These are phyloP conservation scores for Bombus affinis DNA, from an alignment of 1,140 invertebrate species.

Conservation along the genomic window DNA sequence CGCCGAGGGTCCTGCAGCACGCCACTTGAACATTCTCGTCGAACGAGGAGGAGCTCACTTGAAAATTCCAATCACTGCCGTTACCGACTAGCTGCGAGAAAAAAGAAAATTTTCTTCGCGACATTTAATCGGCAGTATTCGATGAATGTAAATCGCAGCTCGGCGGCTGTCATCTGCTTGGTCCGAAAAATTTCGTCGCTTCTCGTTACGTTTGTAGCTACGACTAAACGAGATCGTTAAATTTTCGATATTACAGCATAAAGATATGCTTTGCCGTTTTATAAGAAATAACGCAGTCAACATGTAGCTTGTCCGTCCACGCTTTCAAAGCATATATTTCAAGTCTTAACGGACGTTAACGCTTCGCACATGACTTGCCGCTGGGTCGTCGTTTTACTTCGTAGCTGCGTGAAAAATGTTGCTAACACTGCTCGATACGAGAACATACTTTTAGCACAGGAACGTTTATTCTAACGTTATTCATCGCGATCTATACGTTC, in stretches of 20 bases:
- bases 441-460: too few relatives aligned
- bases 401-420: neutral
- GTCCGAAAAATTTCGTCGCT: conserved; percentile 11
- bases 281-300: neutral
- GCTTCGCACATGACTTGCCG: too few relatives aligned
- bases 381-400: too few relatives aligned
- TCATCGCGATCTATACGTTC: too few relatives aligned
- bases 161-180: neutral
- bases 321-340: neutral
- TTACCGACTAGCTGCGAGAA: conserved; percentile 22
- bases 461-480: too few relatives aligned
- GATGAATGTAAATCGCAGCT: conserved; percentile 39
- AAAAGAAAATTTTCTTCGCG: conserved; percentile 55
- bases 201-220: neutral
- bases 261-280: neutral
- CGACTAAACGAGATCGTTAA: neutral
- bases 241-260: neutral
- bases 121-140: conserved; percentile 55
- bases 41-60: conserved; percentile 45
- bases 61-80: conserved; percentile 67
- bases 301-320: neutral
- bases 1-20: conserved; percentile 24
- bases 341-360: neutral
- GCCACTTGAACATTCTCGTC: conserved; percentile 43
- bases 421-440: too few relatives aligned